Evolutionary conservation across 92 coral and sea anemone genomes (phyloP).

Genomic region (Montipora capitata): DNA sequence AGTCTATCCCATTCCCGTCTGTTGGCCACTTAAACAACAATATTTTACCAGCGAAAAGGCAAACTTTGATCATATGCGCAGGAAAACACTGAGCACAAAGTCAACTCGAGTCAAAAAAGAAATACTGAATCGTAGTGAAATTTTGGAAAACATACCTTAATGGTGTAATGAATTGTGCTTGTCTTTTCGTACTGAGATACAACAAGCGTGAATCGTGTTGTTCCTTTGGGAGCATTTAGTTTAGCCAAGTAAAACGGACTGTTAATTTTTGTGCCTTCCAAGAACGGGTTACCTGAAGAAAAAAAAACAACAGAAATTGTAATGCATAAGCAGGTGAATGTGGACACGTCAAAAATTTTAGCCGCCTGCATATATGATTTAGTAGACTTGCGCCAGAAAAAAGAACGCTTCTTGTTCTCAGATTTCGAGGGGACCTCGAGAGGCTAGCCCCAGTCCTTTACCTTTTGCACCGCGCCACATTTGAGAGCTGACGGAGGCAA

Average conservation of each 20-base stretch:
- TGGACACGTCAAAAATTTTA: not conserved
- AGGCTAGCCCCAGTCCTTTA: too few relatives aligned
- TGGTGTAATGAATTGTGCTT: conserved; percentile 93
- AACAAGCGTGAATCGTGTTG: conserved; percentile 85
- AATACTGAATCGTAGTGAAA: not conserved
- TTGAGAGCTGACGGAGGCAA: too few relatives aligned
- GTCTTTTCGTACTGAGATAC: conserved; percentile 98
- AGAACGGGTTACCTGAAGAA: conserved; percentile 83
- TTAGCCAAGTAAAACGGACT: conserved; percentile 98
- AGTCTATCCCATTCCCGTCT: too few relatives aligned
- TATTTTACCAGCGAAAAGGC: too few relatives aligned
- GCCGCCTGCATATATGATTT: too few relatives aligned
- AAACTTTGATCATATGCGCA: not conserved
- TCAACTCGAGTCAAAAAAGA: not conserved
- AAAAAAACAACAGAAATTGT: not conserved
- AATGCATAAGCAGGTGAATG: not conserved
- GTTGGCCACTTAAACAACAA: not conserved
- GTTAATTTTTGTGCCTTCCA: conserved; percentile 98
- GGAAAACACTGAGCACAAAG: too few relatives aligned
- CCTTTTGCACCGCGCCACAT: too few relatives aligned
- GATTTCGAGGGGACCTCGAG: too few relatives aligned
- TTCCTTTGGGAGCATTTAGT: conserved; percentile 85
- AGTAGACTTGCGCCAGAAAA: too few relatives aligned
- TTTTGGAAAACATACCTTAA: conserved; percentile 78
- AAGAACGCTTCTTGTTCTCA: too few relatives aligned